Percentiles rank a stretch among this genome's conserved stretches.
Evolutionary conservation across 1,140 invertebrate genomes (phyloP).

Genomic region (Halictus rubicundus): DNA sequence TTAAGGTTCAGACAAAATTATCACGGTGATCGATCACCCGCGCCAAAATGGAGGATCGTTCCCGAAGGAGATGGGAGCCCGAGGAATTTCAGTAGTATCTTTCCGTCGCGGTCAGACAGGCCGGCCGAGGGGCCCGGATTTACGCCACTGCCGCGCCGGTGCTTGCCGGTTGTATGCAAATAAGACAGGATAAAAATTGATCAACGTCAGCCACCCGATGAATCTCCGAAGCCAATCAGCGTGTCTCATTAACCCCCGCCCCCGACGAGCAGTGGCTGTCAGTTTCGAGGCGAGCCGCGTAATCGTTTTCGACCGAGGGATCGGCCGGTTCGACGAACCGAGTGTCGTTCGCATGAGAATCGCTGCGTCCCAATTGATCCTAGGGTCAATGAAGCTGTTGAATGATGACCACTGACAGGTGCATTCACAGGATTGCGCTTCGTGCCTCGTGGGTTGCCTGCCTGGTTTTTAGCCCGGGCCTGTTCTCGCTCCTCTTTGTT

Average conservation of each 20-base stretch:
- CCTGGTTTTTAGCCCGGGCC: slow-evolving; percentile 55
- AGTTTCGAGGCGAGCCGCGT: slow-evolving; percentile 39
- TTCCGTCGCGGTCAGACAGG: slow-evolving; percentile 25
- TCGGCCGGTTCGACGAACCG: slow-evolving; percentile 11
- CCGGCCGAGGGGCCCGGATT: slow-evolving; percentile 7
- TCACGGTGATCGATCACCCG: neutral
- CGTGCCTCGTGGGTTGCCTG: slow-evolving; percentile 56
- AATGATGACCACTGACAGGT: slow-evolving; percentile 74
- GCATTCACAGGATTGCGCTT: slow-evolving; percentile 67
- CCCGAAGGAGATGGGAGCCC: neutral
- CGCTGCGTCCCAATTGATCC: slow-evolving; percentile 73
- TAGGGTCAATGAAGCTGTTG: slow-evolving; percentile 74
- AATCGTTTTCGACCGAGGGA: slow-evolving; percentile 8
- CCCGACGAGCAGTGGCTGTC: slow-evolving; percentile 65
- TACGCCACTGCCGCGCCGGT: slow-evolving; percentile 61
- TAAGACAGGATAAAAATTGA: slow-evolving; percentile 70
- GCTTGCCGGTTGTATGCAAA: slow-evolving; percentile 69
- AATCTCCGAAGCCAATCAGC: slow-evolving; percentile 70
- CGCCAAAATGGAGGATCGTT: neutral
- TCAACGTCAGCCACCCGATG: slow-evolving; percentile 70
- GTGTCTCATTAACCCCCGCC: slow-evolving; percentile 72
- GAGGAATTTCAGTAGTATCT: slow-evolving; percentile 42
- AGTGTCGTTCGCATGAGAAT: slow-evolving; percentile 67
- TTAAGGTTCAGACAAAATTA: neutral
- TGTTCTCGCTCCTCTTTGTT: slow-evolving; percentile 33